A percentile compares a stretch with the other conserved stretches of the same genome.
These are phyloP conservation scores for Eristalinus aeneus DNA, from an alignment of 2,888 invertebrate species.

Conservation along the genomic window DNA sequence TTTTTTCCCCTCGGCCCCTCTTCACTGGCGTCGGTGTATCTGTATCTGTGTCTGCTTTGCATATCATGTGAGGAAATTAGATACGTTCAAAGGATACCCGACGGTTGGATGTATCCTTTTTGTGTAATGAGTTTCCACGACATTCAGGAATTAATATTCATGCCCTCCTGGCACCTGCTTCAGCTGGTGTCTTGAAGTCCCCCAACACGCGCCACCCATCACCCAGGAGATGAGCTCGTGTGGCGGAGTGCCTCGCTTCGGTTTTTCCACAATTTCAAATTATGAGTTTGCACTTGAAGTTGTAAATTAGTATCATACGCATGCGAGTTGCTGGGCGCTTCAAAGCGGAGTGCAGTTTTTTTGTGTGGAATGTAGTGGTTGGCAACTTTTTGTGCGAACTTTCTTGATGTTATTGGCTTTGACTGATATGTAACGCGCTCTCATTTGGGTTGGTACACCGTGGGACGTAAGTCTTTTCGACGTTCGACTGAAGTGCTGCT, in stretches of 20 bases:
- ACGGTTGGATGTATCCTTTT: constrained; percentile 11
- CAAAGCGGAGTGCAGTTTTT: not conserved
- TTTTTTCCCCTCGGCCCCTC: not conserved
- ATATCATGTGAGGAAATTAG: constrained; percentile 33
- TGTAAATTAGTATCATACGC: not conserved
- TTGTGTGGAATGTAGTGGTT: not conserved
- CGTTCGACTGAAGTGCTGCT: not conserved
- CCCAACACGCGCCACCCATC: not conserved
- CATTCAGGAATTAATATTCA: constrained; percentile 18
- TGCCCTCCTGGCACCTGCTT: not conserved
- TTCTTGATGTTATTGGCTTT: not conserved
- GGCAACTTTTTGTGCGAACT: not conserved
- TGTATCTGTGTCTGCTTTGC: constrained; percentile 12
- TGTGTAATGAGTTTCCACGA: constrained; percentile 2
- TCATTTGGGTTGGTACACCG: not conserved
- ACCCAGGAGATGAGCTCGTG: not conserved
- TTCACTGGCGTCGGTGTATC: not conserved
- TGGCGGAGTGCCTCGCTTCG: not conserved
- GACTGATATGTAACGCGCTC: not conserved
- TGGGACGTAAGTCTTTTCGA: not conserved
- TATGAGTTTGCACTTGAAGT: not conserved
- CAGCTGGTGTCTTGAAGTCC: not conserved
- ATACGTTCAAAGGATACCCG: constrained; percentile 22
- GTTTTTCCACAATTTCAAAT: not conserved
- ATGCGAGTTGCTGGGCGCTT: not conserved